Conservation (phyloP, 2,113 vertebrate species). For the Probosciger aterrimus region DNA sequence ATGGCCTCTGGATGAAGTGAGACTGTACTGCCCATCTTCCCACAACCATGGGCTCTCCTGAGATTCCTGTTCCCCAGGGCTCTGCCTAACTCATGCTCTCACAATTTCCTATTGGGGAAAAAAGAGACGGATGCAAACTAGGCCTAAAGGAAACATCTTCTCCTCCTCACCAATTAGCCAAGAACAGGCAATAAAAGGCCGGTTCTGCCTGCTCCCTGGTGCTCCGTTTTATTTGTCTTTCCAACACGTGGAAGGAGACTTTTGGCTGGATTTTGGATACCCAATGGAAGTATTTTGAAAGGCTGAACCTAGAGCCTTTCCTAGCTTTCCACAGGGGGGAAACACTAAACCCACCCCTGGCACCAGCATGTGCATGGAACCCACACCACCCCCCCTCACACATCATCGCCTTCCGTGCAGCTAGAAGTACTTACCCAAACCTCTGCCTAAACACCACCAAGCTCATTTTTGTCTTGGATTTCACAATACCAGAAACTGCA, state of each 20-base stretch:
- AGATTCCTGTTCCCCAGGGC: background rate
- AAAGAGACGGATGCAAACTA: background rate
- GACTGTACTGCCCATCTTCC: background rate
- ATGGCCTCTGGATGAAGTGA: background rate
- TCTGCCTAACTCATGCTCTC: background rate
- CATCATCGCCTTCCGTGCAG: background rate
- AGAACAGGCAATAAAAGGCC: background rate
- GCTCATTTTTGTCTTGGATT: background rate
- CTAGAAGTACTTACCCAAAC: background rate
- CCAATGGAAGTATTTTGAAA: background rate
- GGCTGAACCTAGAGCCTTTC: background rate
- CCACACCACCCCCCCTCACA: background rate
- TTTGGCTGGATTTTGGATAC: background rate
- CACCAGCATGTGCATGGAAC: background rate
- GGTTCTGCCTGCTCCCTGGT: background rate
- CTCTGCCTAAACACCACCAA: background rate
- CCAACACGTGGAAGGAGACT: background rate
- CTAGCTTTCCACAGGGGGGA: background rate
- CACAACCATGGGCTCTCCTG: background rate
- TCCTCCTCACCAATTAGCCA: background rate
- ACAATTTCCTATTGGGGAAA: slow-evolving; percentile 29
- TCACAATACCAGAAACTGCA: background rate
- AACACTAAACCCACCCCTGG: background rate
- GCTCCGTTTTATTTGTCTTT: background rate
- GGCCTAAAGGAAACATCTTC: background rate